These are phyloP conservation scores for Nannoperca obscura DNA, from an alignment of 2,797 vertebrate genomes.

Conservation along the genomic window DNA sequence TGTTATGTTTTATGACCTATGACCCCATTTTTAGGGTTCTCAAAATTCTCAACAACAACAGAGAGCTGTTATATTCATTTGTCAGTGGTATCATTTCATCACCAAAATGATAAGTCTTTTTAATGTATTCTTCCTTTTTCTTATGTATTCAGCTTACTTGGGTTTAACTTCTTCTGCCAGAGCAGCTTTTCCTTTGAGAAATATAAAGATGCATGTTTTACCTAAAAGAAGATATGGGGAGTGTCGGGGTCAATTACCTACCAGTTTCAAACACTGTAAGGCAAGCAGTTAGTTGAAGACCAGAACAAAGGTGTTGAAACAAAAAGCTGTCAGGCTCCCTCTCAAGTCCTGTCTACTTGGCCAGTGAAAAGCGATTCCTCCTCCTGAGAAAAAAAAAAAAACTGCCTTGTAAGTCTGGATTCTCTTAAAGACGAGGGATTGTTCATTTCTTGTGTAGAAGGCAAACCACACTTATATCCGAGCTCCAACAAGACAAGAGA, in stretches of 20 bases:
- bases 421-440: slow-evolving; percentile 7
- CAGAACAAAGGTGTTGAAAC: slow-evolving; percentile 2
- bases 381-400: slow-evolving; percentile 1
- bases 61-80: fast-evolving
- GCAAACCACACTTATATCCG: neutral
- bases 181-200: slow-evolving; percentile 24
- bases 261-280: slow-evolving; percentile 3
- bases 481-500: neutral
- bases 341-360: slow-evolving; percentile 10
- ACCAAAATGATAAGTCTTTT: neutral
- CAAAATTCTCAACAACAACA: neutral
- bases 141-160: neutral
- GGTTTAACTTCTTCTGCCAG: slow-evolving; percentile 4
- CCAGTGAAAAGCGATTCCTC: slow-evolving; percentile 20
- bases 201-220: slow-evolving; percentile 4
- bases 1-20: neutral
- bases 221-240: slow-evolving; percentile 15
- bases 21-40: neutral
- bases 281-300: slow-evolving; percentile 16
- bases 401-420: neutral
- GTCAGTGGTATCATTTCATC: neutral
- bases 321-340: slow-evolving; percentile 23
- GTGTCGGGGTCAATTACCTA: slow-evolving; percentile 19
- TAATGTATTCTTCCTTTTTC: no score
- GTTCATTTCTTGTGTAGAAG: neutral